Base-by-base conservation (phyloP, 2,888 invertebrate genomes). In the Tortricodes alternella region DNA sequence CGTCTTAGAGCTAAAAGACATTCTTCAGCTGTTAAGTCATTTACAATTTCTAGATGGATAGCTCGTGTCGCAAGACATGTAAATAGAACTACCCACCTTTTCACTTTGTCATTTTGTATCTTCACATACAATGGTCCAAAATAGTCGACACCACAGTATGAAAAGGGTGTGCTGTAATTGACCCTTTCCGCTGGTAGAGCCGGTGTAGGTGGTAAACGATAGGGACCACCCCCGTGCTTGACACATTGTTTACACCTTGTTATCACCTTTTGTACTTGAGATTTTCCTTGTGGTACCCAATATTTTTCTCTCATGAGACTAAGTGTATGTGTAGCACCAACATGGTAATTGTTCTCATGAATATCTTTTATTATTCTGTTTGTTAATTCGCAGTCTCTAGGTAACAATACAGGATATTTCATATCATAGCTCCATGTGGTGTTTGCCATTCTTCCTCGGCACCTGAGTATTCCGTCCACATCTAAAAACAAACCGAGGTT, bases 21-120 rank as follows among this genome's bases (percentile, higher is more conserved):
- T 53, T 63, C 63, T 18, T 62, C 50, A 3, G 63, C 50, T 6
- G 60, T 39, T n/a, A n/a, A n/a, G n/a, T n/a, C n/a, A n/a, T n/a
- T n/a, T n/a, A n/a, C n/a, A n/a, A n/a, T n/a, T n/a, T n/a, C n/a
- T n/a, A n/a, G n/a, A n/a, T n/a, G n/a, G n/a, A n/a, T n/a, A n/a
- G n/a, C n/a, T n/a, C n/a, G 13, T 6, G 62, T 23, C 1, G 58
- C 56, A 0, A 63, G 38, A 24, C 63, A 65, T 1, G 62, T 65
- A 15, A 51, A 62, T 1, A 63, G 16, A 11, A 59, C 60, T 1
- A 62, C 27, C 64, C 64, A 62, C 29, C 56, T 23, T 24, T 62
- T 62, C 9, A 46, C 21, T 15, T 32, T 44, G 7, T 38, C 46
- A 0, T 18, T 11, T n/a, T 16, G 3, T 11, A 38, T 46, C 1